These are phyloP conservation scores for Pachycephala philippinensis DNA, from an alignment of 2,113 vertebrate genomes.

Conservation along the genomic window DNA sequence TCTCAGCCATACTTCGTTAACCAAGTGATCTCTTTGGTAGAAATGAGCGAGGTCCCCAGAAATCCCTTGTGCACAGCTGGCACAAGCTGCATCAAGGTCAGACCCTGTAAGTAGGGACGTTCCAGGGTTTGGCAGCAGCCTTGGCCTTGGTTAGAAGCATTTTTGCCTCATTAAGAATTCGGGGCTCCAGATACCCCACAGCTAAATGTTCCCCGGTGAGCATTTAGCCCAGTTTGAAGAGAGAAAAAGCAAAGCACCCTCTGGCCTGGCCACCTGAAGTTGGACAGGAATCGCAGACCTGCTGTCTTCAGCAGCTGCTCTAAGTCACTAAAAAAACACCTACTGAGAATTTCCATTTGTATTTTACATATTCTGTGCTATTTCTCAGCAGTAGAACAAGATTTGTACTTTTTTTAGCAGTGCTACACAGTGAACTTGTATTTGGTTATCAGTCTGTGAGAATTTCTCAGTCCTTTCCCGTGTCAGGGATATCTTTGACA, in stretches of 20 bases:
- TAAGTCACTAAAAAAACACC: background rate
- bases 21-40: background rate
- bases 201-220: accelerated
- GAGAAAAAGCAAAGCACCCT: accelerated
- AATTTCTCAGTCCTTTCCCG: background rate
- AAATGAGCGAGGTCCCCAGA: background rate
- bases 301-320: background rate
- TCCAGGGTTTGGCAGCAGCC: background rate
- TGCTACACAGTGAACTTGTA: accelerated
- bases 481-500: background rate
- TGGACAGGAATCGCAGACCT: accelerated
- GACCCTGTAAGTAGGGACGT: accelerated
- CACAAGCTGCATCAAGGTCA: too few species aligned
- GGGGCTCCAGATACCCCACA: background rate
- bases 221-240: background rate
- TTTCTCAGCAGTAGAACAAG: accelerated
- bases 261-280: background rate
- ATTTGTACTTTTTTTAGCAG: background rate
- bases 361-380: background rate
- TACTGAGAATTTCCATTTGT: background rate
- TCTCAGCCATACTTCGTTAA: background rate
- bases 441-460: too few species aligned
- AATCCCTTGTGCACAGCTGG: background rate
- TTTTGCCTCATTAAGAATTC: background rate
- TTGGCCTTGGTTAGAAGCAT: background rate